Evolutionary conservation across 2,888 invertebrate species (phyloP).

Genomic region (Drosophila meridiana): DNA sequence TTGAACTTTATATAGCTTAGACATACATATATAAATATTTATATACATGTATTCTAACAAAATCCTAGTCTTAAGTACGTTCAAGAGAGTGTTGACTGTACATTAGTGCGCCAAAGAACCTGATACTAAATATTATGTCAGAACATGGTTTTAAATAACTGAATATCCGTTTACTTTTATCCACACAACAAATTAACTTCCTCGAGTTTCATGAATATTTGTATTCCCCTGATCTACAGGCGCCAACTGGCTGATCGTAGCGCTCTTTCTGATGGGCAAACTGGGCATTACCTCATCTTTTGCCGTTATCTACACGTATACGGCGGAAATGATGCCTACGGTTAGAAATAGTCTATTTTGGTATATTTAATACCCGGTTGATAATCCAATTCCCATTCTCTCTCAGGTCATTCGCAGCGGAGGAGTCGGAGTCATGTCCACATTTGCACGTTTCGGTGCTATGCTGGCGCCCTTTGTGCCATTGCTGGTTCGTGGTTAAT

Average conservation of each 20-base stretch:
- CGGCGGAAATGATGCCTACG: conserved; percentile 85
- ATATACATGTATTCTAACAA: too few species aligned
- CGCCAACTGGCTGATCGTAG: conserved; percentile 86
- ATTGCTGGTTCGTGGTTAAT: conserved; percentile 85
- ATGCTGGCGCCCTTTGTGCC: conserved; percentile 88
- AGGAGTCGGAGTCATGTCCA: conserved; percentile 87
- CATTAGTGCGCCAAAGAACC: neutral
- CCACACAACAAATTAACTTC: neutral
- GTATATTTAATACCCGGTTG: neutral
- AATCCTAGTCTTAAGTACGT: neutral
- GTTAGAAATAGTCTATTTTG: conserved; percentile 43
- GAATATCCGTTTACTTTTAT: neutral
- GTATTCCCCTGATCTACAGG: conserved; percentile 77
- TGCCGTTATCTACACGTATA: conserved; percentile 88
- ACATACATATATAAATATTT: neutral
- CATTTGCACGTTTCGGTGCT: conserved; percentile 87
- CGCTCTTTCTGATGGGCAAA: conserved; percentile 88
- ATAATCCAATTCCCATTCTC: neutral
- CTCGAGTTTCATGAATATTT: neutral
- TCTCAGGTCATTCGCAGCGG: conserved; percentile 86
- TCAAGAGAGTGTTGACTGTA: neutral
- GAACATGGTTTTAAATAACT: neutral
- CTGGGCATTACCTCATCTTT: conserved; percentile 88
- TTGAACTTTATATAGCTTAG: too few species aligned
- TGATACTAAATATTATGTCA: neutral